Percentiles rank a stretch among this genome's conserved stretches.
Evolutionary conservation across 1,140 invertebrate genomes (phyloP).

Genomic region (Plutomurus gul): DNA sequence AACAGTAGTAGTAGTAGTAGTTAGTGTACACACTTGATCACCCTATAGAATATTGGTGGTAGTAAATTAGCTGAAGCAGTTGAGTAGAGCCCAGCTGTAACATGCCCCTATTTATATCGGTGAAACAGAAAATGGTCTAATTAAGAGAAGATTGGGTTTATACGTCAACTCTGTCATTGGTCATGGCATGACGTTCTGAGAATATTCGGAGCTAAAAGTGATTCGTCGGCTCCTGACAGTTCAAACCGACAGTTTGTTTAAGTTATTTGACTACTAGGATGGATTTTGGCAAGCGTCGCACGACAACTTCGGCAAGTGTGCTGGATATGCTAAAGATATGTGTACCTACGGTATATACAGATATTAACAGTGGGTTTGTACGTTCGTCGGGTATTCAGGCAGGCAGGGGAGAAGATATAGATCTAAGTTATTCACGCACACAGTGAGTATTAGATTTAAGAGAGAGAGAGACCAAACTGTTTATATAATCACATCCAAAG

Average conservation of each 20-base stretch:
- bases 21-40: too few relatives aligned
- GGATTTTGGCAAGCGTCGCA: conserved; percentile 35
- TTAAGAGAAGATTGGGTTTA: background rate
- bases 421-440: conserved; percentile 45
- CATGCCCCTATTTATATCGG: too few relatives aligned
- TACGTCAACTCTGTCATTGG: background rate
- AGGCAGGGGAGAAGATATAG: conserved; percentile 23
- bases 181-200: conserved; percentile 38
- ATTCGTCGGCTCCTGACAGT: background rate
- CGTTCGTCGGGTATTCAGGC: background rate
- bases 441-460: conserved; percentile 43
- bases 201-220: conserved; percentile 42
- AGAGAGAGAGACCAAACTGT: background rate
- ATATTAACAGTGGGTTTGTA: background rate
- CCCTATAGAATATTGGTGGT: too few relatives aligned
- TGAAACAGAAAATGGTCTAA: background rate
- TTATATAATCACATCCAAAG: conserved; percentile 22
- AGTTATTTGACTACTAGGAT: background rate
- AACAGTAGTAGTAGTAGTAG: too few relatives aligned
- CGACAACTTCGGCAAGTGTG: conserved; percentile 43
- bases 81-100: too few relatives aligned
- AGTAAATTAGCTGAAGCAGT: too few relatives aligned
- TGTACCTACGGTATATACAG: background rate
- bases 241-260: background rate
- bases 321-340: conserved; percentile 10